Evolutionary conservation across 2,888 invertebrate genomes (phyloP).

Genomic region (Sepioteuthis lessoniana): DNA sequence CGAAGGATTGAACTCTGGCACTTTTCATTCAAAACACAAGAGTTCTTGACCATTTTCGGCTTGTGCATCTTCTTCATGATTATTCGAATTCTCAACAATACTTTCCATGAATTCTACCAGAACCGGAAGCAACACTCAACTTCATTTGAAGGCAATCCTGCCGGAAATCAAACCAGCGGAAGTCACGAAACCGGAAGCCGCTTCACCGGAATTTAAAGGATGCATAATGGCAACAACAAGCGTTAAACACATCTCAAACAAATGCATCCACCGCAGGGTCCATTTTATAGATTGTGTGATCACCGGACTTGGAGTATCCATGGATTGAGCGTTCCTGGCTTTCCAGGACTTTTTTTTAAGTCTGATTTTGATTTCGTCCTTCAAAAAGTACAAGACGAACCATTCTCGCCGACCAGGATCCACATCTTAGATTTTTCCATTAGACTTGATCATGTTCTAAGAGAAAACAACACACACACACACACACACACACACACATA

Average conservation of each 20-base stretch:
- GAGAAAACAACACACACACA: too few species aligned
- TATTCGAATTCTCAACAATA: not conserved
- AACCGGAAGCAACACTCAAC: slow-evolving; percentile 35
- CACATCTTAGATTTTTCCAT: too few species aligned
- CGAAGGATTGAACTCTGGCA: not conserved
- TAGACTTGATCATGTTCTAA: too few species aligned
- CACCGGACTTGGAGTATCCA: not conserved
- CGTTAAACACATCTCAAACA: slow-evolving; percentile 10
- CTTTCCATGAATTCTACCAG: not conserved
- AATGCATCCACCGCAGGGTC: not conserved
- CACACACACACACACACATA: too few species aligned
- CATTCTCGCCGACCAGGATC: too few species aligned
- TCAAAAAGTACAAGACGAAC: too few species aligned
- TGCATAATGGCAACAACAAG: slow-evolving; percentile 10
- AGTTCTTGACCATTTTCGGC: not conserved
- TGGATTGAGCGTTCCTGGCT: not conserved
- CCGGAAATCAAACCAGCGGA: slow-evolving; percentile 33
- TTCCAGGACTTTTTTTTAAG: too few species aligned
- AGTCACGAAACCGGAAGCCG: slow-evolving; percentile 8
- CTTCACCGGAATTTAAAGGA: not conserved
- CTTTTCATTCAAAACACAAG: not conserved
- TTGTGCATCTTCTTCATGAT: not conserved
- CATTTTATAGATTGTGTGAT: slow-evolving; percentile 40
- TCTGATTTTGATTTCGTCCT: too few species aligned
- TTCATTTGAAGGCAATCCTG: slow-evolving; percentile 15